Conservation (phyloP, 1,140 invertebrate species). For the Musca domestica region DNA sequence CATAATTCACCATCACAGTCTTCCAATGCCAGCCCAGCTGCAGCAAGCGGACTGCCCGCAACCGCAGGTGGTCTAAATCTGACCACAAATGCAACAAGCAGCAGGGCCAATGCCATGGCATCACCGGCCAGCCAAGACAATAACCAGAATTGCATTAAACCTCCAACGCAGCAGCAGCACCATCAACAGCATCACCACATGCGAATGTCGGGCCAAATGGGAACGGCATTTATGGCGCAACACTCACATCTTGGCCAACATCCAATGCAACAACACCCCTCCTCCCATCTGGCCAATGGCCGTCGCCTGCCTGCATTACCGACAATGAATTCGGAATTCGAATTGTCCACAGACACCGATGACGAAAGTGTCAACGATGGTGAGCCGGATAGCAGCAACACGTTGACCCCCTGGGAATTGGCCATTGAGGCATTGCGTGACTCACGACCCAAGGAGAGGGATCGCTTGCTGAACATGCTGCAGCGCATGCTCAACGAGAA, state of each 20-base stretch:
- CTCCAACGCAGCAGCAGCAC: not conserved
- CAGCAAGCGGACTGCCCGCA: not conserved
- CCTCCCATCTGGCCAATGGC: conserved; percentile 23
- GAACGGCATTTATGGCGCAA: not conserved
- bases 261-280: conserved; percentile 13
- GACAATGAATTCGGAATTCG: conserved; percentile 59
- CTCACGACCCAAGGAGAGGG: conserved; percentile 40
- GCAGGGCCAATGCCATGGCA: not conserved
- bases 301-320: conserved; percentile 40
- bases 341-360: conserved; percentile 63
- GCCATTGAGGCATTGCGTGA: conserved; percentile 46
- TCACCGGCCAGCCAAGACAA: not conserved
- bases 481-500: conserved; percentile 48
- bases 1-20: conserved; percentile 45
- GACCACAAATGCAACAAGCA: conserved; percentile 34
- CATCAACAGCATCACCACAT: conserved; percentile 10
- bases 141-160: not conserved
- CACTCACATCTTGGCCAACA: conserved; percentile 22
- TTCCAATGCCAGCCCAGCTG: conserved; percentile 33
- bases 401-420: conserved; percentile 47
- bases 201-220: not conserved
- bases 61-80: conserved; percentile 39
- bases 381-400: conserved; percentile 53
- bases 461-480: conserved; percentile 41
- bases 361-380: conserved; percentile 55